Conservation (phyloP, 2,888 invertebrate species). For the Rhopalosiphum nymphaeae region DNA sequence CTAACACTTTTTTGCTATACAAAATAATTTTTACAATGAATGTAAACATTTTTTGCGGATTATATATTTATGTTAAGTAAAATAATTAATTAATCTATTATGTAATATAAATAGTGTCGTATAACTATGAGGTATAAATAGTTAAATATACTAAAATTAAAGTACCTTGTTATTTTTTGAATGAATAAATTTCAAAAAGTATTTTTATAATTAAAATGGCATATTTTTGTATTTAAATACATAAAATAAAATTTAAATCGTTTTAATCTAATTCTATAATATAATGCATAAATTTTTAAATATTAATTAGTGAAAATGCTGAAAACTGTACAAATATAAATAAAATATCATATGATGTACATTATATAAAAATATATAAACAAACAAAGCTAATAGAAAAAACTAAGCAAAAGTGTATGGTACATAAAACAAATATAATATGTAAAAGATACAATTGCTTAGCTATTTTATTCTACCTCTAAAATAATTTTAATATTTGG, state of each 20-base stretch:
- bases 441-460: conserved; percentile 27
- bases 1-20: neutral
- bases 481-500: conserved; percentile 50
- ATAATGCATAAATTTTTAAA: conserved; percentile 11
- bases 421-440: conserved; percentile 19
- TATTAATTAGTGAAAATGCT: conserved; percentile 38
- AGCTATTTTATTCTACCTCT: conserved; percentile 57
- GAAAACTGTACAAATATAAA: conserved; percentile 35
- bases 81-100: neutral
- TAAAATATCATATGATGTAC: neutral
- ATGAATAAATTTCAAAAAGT: neutral
- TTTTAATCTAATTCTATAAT: conserved; percentile 1
- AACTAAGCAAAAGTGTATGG: conserved; percentile 61
- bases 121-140: neutral
- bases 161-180: neutral
- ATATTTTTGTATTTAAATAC: neutral
- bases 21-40: neutral
- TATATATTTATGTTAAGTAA: neutral
- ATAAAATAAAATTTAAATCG: conserved; percentile 40
- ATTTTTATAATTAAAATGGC: neutral
- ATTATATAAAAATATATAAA: conserved; percentile 26
- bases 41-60: neutral
- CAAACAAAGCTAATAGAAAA: conserved; percentile 62
- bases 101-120: neutral
- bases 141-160: neutral